Evolutionary conservation across 2,113 vertebrate species (phyloP), one percentile per base, ranked within the genome.

Genomic region (Oreamnos americanus): DNA sequence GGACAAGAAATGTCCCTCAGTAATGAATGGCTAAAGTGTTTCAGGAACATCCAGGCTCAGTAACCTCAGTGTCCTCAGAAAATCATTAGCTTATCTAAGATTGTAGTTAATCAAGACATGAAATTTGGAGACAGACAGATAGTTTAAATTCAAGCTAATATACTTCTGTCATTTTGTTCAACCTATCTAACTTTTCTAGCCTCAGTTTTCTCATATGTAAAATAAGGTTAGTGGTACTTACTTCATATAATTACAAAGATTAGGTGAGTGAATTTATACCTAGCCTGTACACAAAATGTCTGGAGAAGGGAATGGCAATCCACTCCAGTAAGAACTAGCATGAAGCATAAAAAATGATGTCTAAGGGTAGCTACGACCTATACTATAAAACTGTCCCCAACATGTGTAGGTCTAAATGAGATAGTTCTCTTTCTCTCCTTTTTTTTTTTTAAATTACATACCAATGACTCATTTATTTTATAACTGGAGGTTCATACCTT

Each of bases 11-110:
- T 60, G 76, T 88, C 83, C 76, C 49, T 92, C 17, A 60, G 43
- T 93, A 94, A 94, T 55, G 79, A 95, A 88, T n/a, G 90, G 15
- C 67, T 85, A 33, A 89, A 86, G 45, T 87, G 79, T 71, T 91
- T 89, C 79, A 90, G 49, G 60, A 93, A 95, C 49, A 89, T 71
- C 45, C 3, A 49, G 55, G 23, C 47, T 91, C 14, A 23, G 16
- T 49, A 16, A 6, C 57, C 45, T 84, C 14, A 6, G 11, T 19
- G 15, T 60, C 47, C 62, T 95, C 53, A 79, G 58, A 97, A 89
- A 71, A 87, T 76, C 28, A 84, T 92, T 94, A 87, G 13, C 36
- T 51, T 87, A 23, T 84, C 19, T 53, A 39, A 21, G 39, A n/a
- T 79, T 93, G 4, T 39, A 74, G 81, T 49, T 92, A 94, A 86